A percentile compares a stretch with the other conserved stretches of the same genome.
These are phyloP conservation scores for Lepus townsendii DNA, from an alignment of 2,797 vertebrate genomes.

Conservation along the genomic window DNA sequence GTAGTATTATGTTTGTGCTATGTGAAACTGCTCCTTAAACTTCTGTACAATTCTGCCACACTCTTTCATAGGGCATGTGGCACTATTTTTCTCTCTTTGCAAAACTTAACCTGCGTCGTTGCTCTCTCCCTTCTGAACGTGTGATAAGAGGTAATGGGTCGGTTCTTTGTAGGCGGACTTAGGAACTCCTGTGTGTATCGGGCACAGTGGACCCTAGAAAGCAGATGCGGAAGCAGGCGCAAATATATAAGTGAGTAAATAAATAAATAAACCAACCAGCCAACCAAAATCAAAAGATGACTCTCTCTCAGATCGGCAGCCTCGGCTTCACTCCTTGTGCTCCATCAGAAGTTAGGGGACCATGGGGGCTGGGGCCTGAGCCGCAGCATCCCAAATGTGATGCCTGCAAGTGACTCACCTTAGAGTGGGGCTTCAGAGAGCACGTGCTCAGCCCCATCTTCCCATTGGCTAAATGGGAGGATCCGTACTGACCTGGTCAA, in stretches of 20 bases:
- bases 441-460: background rate
- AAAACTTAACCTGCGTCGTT: conserved; percentile 43
- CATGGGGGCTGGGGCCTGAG: background rate
- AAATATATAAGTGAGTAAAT: background rate
- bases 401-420: background rate
- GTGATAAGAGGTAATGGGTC: background rate
- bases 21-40: conserved; percentile 9
- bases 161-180: background rate
- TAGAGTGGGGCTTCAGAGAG: background rate
- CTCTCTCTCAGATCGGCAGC: background rate
- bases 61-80: conserved; percentile 4
- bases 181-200: background rate
- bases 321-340: background rate
- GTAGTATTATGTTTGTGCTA: background rate
- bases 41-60: background rate
- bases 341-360: background rate
- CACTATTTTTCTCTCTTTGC: background rate
- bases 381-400: background rate
- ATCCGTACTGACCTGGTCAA: background rate
- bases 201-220: background rate
- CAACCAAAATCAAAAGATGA: background rate
- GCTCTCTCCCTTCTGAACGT: background rate
- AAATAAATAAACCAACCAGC: background rate
- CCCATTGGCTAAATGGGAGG: background rate
- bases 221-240: background rate